Evolutionary conservation across 1,140 invertebrate species (phyloP), one percentile per base, ranked within the genome.

Genomic region (Gonioctena quinquepunctata): DNA sequence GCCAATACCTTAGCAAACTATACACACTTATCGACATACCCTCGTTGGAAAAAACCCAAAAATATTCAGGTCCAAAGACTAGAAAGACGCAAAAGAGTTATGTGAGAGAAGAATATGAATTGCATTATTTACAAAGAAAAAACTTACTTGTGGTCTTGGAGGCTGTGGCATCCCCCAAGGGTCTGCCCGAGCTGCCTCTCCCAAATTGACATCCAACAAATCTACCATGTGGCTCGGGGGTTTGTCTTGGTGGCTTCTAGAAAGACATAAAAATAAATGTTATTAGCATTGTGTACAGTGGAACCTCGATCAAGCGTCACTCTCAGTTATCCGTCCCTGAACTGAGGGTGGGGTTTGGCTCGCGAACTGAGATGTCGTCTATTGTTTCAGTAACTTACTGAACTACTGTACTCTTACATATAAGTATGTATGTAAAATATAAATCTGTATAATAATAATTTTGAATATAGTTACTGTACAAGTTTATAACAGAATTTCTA

Each of bases 121-220:
- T n/a, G n/a, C n/a, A n/a, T n/a, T n/a, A n/a, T n/a, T n/a, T n/a
- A 57, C 2, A 57, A 57, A 48, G 18, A 26, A 67, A 60, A 0
- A 19, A 75, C 65, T 63, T 74, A 81, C 79, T 72, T 82, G 79
- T 16, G 74, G 68, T 69, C 76, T 66, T 16, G 74, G 78, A 26
- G 69, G 78, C 56, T 79, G 84, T 1, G 91, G 89, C 75, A 90
- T 85, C 21, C 89, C 90, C 92, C 92, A 94, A 8, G 92, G 91
- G 83, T 93, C 92, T 16, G 85, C 83, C 54, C 85, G 83, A 65
- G 81, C 79, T 28, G 85, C 84, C 68, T 89, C 88, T 21, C 89
- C 89, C 72, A 95, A 84, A 82, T 90, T 92, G 50, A 95, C 92
- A 80, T 95, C 94, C 72, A 95, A 83, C 76, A 95, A 84, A 84